phyloP scores from a whole-genome alignment of 2,888 invertebrate species.

The Callinectes sapidus region DNA sequence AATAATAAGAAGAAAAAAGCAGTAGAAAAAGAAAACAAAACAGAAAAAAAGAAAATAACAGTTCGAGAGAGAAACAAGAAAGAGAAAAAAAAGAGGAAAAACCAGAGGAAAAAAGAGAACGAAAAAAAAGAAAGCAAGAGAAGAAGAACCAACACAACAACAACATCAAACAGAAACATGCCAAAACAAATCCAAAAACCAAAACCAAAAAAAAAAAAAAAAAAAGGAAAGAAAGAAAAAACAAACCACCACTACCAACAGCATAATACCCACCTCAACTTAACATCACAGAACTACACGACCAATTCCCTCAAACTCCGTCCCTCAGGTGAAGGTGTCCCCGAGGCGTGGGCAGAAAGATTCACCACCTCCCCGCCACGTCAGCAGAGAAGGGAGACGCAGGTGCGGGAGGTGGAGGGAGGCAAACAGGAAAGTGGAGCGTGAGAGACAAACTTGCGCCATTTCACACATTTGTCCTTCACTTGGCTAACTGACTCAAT shows the following conservation, averaged over 20 bases:
- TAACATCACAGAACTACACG: neutral
- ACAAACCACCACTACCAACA: too few species aligned
- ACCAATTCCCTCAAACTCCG: neutral
- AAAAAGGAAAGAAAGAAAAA: too few species aligned
- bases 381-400: neutral
- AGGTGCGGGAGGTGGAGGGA: neutral
- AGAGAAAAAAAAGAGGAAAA: neutral
- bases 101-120: neutral
- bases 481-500: neutral
- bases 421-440: constrained; percentile 10
- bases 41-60: neutral
- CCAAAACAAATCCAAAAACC: too few species aligned
- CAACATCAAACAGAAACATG: too few species aligned
- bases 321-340: neutral
- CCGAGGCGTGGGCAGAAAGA: neutral
- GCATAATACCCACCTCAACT: too few species aligned
- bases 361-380: neutral
- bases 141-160: too few species aligned
- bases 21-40: neutral
- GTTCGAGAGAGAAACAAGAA: neutral
- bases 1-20: neutral
- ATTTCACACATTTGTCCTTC: constrained; percentile 9
- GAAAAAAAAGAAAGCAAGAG: too few species aligned
- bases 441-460: constrained; percentile 6
- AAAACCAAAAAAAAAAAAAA: too few species aligned